phyloP scores from a whole-genome alignment of 2,113 vertebrate species.

The Neodon shergylaensis region DNA sequence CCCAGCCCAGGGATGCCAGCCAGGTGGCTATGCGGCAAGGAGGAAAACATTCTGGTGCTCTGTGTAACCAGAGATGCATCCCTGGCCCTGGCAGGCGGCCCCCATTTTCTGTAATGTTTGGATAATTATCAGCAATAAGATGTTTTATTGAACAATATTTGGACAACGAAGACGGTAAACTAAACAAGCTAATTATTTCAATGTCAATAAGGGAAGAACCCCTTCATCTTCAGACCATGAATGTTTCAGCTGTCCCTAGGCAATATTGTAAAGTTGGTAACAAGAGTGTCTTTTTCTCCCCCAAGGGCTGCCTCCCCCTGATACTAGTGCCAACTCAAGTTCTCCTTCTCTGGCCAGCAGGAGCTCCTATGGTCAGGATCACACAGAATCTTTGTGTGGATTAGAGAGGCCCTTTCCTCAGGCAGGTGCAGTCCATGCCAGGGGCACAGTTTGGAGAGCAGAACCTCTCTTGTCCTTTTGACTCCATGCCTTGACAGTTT shows the following conservation, averaged over 20 bases:
- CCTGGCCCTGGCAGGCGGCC: constrained; percentile 15
- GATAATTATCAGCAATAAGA: constrained; percentile 63
- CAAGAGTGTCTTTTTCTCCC: background rate
- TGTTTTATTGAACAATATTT: constrained; percentile 67
- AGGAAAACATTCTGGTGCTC: background rate
- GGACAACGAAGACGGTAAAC: constrained; percentile 49
- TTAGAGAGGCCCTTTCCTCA: background rate
- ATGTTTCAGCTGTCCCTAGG: background rate
- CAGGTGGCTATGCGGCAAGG: background rate
- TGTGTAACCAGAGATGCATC: background rate
- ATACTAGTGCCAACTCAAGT: no score
- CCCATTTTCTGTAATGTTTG: background rate
- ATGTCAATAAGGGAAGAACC: constrained; percentile 44
- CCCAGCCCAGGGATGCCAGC: background rate
- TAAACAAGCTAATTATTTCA: constrained; percentile 65
- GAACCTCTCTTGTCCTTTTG: background rate
- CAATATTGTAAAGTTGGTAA: background rate
- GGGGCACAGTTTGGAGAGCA: background rate
- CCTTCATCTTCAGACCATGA: constrained; percentile 43
- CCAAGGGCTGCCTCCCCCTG: background rate
- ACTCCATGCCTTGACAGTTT: background rate
- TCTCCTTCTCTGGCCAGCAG: background rate
- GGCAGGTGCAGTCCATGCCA: background rate
- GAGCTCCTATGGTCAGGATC: background rate
- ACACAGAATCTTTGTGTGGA: background rate